phyloP scores from a whole-genome alignment of 2,888 invertebrate genomes.

The Thelaira solivaga region DNA sequence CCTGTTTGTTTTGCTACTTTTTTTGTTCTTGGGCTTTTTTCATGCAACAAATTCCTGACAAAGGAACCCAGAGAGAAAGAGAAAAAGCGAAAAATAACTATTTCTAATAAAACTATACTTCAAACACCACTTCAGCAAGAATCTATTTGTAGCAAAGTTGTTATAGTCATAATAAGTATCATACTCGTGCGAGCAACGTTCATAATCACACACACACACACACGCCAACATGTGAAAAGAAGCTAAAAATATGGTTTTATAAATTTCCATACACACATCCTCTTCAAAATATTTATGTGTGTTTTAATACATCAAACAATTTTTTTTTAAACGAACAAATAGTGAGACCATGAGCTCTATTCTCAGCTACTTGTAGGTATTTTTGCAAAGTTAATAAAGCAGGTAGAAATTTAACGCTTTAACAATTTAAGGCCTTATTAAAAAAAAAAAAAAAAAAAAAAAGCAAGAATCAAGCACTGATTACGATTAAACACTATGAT shows the following conservation, averaged over 20 bases:
- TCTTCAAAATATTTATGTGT: background rate
- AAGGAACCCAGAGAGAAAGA: slow-evolving; percentile 16
- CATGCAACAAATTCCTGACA: slow-evolving; percentile 53
- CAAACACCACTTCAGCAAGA: slow-evolving; percentile 42
- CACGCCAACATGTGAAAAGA: background rate
- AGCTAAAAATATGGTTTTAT: background rate
- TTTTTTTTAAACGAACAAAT: no score
- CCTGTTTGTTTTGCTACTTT: slow-evolving; percentile 1
- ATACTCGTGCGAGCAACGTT: no score
- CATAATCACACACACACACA: background rate
- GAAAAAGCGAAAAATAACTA: slow-evolving; percentile 41
- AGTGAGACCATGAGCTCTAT: no score
- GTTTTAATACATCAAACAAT: no score
- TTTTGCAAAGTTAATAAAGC: no score
- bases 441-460: no score
- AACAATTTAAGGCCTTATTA: no score
- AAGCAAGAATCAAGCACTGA: no score
- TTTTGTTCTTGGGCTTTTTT: slow-evolving; percentile 6
- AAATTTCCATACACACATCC: background rate
- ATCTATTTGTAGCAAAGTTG: slow-evolving; percentile 42
- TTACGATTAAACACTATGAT: no score
- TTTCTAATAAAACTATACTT: slow-evolving; percentile 58
- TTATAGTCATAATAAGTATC: slow-evolving; percentile 32
- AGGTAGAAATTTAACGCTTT: no score
- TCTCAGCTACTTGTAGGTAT: no score